These are phyloP conservation scores for Trichacis sp. DNA, from an alignment of 2,888 invertebrate genomes.

Conservation along the genomic window DNA sequence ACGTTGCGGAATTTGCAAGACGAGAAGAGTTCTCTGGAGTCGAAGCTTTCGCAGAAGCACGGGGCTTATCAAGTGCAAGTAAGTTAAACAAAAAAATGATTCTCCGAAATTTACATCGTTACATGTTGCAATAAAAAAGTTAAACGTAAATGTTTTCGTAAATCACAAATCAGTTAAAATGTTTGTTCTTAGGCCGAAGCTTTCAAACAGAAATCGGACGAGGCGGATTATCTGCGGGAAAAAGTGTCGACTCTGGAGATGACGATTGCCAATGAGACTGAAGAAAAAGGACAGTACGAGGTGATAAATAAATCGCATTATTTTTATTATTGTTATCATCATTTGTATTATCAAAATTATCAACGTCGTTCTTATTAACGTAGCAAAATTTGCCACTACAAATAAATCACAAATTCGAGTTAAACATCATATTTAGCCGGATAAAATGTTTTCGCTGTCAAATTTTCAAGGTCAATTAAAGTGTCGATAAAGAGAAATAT, in stretches of 20 bases:
- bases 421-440: too few relatives aligned
- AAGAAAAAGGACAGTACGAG: constrained; percentile 83
- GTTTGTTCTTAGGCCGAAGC: constrained; percentile 75
- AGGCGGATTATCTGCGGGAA: constrained; percentile 80
- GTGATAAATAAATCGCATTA: constrained; percentile 64
- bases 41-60: constrained; percentile 79
- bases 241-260: constrained; percentile 81
- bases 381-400: too few relatives aligned
- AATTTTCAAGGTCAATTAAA: too few relatives aligned
- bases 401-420: too few relatives aligned
- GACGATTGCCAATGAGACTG: constrained; percentile 76
- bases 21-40: constrained; percentile 80
- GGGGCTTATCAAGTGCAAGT: constrained; percentile 79
- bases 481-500: too few relatives aligned
- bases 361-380: not conserved
- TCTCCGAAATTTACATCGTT: too few relatives aligned
- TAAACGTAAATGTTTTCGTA: too few relatives aligned
- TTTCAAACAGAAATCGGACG: constrained; percentile 79
- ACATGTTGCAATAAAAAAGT: too few relatives aligned
- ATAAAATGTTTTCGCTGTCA: too few relatives aligned
- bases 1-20: constrained; percentile 79
- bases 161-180: not conserved
- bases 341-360: too few relatives aligned
- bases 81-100: constrained; percentile 28
- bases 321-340: too few relatives aligned